phyloP scores from a whole-genome alignment of 1,140 invertebrate species.

The Drosophila chauvacae region DNA sequence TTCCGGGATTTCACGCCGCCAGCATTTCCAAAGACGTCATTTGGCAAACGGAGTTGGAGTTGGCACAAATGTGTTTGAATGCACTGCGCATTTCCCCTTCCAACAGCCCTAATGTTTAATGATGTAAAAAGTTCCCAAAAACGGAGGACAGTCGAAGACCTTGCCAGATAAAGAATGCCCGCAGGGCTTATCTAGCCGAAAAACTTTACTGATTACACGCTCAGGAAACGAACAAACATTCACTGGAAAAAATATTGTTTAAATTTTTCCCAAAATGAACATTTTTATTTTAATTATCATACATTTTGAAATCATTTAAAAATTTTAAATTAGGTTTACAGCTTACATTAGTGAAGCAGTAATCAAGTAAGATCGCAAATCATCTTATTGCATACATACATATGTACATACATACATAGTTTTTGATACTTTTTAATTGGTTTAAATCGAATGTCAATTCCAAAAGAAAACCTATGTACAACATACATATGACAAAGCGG shows the following conservation, averaged over 20 bases:
- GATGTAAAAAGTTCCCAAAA: slow-evolving; percentile 31
- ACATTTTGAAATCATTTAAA: not conserved
- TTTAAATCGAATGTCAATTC: too few relatives aligned
- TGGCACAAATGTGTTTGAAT: slow-evolving; percentile 32
- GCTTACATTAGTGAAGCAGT: not conserved
- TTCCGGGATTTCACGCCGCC: slow-evolving; percentile 53
- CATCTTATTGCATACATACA: too few relatives aligned
- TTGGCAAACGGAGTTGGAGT: slow-evolving; percentile 40
- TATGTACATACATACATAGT: too few relatives aligned
- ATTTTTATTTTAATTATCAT: not conserved
- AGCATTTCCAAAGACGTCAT: slow-evolving; percentile 58
- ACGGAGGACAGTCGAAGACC: slow-evolving; percentile 33
- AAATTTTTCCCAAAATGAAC: not conserved
- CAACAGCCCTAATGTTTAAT: slow-evolving; percentile 9
- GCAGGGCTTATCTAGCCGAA: slow-evolving; percentile 32
- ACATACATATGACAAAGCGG: too few relatives aligned
- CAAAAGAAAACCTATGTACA: too few relatives aligned
- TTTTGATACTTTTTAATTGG: not conserved
- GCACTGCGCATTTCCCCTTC: slow-evolving; percentile 60
- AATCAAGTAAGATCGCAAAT: not conserved
- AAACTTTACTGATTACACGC: slow-evolving; percentile 25
- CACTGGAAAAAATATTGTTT: not conserved
- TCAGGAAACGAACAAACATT: slow-evolving; percentile 15
- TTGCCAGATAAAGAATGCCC: slow-evolving; percentile 33
- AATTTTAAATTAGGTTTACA: not conserved